A percentile compares a stretch with the other conserved stretches of the same genome.
These are phyloP conservation scores for Ennomos quercinarius DNA, from an alignment of 2,888 invertebrate genomes.

Conservation along the genomic window DNA sequence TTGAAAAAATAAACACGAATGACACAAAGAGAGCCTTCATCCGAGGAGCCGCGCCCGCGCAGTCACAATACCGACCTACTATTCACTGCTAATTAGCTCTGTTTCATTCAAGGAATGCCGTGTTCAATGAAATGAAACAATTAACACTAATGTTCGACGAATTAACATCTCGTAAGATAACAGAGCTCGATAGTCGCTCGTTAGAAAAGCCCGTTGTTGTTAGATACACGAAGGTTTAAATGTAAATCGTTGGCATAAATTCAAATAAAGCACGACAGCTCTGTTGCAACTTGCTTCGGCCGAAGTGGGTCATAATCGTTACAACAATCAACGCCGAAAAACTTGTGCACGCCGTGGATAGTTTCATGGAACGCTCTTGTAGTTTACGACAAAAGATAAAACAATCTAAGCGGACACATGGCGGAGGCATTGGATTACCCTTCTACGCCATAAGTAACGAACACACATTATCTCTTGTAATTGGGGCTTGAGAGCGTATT, in stretches of 20 bases:
- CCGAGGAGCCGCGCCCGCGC: constrained; percentile 46
- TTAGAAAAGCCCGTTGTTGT: constrained; percentile 31
- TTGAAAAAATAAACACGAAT: constrained; percentile 74
- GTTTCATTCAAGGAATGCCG: constrained; percentile 67
- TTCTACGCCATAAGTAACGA: constrained; percentile 62
- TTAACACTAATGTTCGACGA: constrained; percentile 51
- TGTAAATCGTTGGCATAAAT: constrained; percentile 48
- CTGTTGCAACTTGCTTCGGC: constrained; percentile 54
- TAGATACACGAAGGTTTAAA: constrained; percentile 29
- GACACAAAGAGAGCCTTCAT: constrained; percentile 77
- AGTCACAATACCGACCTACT: constrained; percentile 73
- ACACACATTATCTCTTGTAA: constrained; percentile 73
- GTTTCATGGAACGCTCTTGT: constrained; percentile 43
- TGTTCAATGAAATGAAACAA: constrained; percentile 65
- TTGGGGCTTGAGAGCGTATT: constrained; percentile 72
- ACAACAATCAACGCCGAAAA: constrained; percentile 72
- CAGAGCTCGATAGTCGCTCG: constrained; percentile 35
- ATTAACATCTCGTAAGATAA: constrained; percentile 48
- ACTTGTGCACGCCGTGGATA: constrained; percentile 47
- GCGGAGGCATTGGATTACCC: constrained; percentile 69
- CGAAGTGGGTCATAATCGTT: constrained; percentile 74
- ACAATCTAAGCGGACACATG: constrained; percentile 64
- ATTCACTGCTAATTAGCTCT: constrained; percentile 74
- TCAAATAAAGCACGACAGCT: constrained; percentile 60
- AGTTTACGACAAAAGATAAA: constrained; percentile 52